A percentile compares a stretch with the other conserved stretches of the same genome.
phyloP scores from a whole-genome alignment of 2,888 invertebrate species.

The Hipparchia semele region DNA sequence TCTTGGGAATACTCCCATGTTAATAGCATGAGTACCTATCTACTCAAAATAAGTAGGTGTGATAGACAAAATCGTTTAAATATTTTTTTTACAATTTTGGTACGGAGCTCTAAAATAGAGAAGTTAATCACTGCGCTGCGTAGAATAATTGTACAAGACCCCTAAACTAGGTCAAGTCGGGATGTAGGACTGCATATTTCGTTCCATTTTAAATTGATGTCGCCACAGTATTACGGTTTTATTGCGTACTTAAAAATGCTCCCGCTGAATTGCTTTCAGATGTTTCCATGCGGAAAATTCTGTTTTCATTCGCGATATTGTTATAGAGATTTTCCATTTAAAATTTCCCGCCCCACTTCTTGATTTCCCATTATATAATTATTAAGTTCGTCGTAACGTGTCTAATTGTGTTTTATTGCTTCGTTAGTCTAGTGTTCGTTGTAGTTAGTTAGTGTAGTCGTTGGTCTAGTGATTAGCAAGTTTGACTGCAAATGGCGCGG shows the following conservation, averaged over 20 bases:
- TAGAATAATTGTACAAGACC: not conserved
- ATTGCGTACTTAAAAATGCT: slow-evolving; percentile 16
- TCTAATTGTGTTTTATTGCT: too few species aligned
- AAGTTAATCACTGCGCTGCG: slow-evolving; percentile 6
- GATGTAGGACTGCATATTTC: slow-evolving; percentile 1
- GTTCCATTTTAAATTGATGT: slow-evolving; percentile 18
- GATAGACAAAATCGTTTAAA: too few species aligned
- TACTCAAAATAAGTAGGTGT: too few species aligned
- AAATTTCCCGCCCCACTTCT: slow-evolving; percentile 1
- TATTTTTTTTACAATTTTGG: too few species aligned
- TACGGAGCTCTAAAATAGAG: not conserved
- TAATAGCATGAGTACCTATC: too few species aligned
- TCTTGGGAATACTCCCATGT: too few species aligned
- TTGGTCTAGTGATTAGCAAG: too few species aligned
- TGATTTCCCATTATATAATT: not conserved
- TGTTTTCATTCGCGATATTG: not conserved
- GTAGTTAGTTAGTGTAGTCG: too few species aligned
- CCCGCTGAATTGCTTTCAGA: slow-evolving; percentile 10
- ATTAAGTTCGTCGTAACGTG: not conserved
- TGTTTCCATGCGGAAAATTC: not conserved
- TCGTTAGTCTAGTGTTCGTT: too few species aligned
- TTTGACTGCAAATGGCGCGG: too few species aligned
- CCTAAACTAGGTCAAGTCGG: slow-evolving; percentile 17
- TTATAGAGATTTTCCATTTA: not conserved
- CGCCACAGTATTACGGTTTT: slow-evolving; percentile 4